Evolutionary conservation across 30 jellyfish, hydroid and myxozoan species (phyloP).

Genomic region (Mastigias papua): DNA sequence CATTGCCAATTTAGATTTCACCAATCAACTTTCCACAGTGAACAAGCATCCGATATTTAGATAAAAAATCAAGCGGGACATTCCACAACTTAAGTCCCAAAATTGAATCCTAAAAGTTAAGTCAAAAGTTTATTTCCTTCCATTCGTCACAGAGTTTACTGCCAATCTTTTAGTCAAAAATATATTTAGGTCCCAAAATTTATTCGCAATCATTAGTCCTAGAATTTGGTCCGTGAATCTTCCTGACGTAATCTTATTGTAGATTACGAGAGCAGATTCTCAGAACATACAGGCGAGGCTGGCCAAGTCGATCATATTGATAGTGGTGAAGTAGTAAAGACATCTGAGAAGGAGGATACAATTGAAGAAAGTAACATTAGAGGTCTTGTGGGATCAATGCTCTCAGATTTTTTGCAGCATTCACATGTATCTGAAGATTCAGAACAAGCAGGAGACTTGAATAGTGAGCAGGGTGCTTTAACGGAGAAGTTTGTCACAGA

Average conservation of each 20-base stretch:
- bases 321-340: background rate
- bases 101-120: too few species aligned
- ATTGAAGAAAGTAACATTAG: background rate
- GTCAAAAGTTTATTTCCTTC: too few species aligned
- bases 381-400: background rate
- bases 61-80: too few species aligned
- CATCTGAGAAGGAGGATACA: background rate
- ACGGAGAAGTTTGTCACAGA: background rate
- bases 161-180: too few species aligned
- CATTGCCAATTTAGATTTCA: too few species aligned
- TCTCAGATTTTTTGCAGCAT: background rate
- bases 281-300: background rate
- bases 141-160: too few species aligned
- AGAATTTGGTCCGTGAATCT: background rate
- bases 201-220: too few species aligned
- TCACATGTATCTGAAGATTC: background rate
- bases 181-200: too few species aligned
- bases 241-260: background rate
- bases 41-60: too few species aligned
- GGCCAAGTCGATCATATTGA: background rate
- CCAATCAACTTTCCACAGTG: too few species aligned
- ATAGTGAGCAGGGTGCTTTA: background rate
- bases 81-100: too few species aligned
- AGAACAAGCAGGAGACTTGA: background rate
- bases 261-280: constrained; percentile 3